These are phyloP conservation scores for Zoanthus sociatus DNA, from an alignment of 92 coral and sea anemone genomes.

Conservation along the genomic window DNA sequence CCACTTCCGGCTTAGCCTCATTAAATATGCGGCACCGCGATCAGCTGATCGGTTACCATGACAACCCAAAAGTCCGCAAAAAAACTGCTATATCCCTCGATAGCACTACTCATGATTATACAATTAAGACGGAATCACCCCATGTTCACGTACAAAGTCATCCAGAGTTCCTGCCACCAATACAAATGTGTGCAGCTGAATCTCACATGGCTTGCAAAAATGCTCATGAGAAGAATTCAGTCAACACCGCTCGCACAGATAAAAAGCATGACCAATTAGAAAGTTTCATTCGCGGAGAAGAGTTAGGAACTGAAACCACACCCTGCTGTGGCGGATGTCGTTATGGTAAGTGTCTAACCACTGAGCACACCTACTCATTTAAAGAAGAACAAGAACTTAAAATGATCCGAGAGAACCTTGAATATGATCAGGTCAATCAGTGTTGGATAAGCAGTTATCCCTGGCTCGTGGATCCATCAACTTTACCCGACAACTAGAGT, in stretches of 20 bases:
- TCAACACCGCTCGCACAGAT: conserved; percentile 12
- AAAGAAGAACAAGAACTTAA: conserved; percentile 75
- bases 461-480: conserved; percentile 68
- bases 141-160: conserved; percentile 52
- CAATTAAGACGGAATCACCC: conserved; percentile 47
- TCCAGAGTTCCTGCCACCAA: conserved; percentile 47
- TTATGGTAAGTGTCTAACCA: conserved; percentile 38
- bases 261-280: conserved; percentile 46
- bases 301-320: conserved; percentile 59
- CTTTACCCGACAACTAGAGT: conserved; percentile 73
- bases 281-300: conserved; percentile 63
- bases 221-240: not conserved
- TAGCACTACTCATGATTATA: too few relatives aligned
- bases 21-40: too few relatives aligned
- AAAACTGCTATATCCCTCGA: too few relatives aligned
- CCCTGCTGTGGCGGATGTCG: conserved; percentile 80
- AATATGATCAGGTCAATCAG: conserved; percentile 63
- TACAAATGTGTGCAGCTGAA: conserved; percentile 19
- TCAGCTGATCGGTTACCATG: too few relatives aligned
- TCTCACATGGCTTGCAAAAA: conserved; percentile 62
- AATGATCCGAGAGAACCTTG: conserved; percentile 70
- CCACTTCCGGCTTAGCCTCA: too few relatives aligned
- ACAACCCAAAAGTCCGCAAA: too few relatives aligned
- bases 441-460: conserved; percentile 82
- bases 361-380: conserved; percentile 40